phyloP scores from a whole-genome alignment of 2,113 vertebrate genomes.

The Spheniscus mendiculus region DNA sequence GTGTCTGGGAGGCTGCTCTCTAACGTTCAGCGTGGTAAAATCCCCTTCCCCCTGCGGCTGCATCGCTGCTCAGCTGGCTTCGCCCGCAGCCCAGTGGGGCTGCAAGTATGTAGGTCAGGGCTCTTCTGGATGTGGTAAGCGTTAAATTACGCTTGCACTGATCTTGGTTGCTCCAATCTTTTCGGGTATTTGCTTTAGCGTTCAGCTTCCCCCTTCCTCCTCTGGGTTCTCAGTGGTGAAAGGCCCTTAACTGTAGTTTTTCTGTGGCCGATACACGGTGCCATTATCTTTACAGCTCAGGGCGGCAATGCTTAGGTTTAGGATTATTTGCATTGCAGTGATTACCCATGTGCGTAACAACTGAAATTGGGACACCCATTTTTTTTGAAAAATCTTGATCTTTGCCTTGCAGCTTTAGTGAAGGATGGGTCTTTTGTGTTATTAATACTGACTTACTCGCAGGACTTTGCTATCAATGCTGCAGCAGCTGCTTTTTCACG shows the following conservation, averaged over 20 bases:
- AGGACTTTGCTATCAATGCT: accelerated
- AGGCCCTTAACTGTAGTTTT: not conserved
- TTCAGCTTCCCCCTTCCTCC: not conserved
- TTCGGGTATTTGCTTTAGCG: not conserved
- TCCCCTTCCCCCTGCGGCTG: not conserved
- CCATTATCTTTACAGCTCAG: not conserved
- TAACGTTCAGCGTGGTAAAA: accelerated
- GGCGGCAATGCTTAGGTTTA: not conserved
- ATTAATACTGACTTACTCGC: not conserved
- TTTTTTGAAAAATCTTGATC: not conserved
- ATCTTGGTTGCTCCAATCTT: not conserved
- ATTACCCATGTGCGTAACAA: not conserved
- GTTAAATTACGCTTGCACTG: not conserved
- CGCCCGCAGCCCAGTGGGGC: not conserved
- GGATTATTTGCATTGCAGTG: not conserved
- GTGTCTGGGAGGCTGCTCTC: not conserved
- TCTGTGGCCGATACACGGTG: accelerated
- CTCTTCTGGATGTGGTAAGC: not conserved
- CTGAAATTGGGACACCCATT: not conserved
- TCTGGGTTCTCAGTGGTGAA: not conserved
- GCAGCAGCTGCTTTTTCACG: not conserved
- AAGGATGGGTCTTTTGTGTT: not conserved
- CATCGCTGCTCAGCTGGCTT: not conserved
- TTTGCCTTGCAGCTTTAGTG: not conserved
- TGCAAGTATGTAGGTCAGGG: constrained; percentile 42